Conservation (phyloP, 1,140 invertebrate genomes). For the Bombus vancouverensis region DNA sequence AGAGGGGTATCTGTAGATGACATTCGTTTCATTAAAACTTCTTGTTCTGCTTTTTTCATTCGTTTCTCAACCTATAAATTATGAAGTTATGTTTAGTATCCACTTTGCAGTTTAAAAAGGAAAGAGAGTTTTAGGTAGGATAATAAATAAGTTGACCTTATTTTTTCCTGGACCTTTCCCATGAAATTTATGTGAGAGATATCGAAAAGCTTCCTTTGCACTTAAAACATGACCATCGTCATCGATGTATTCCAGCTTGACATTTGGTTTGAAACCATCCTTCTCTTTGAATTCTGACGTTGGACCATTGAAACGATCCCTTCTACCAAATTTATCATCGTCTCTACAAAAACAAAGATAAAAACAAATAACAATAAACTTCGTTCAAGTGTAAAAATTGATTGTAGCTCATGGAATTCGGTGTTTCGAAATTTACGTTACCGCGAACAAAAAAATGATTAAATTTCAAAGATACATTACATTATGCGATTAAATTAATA, state of each 20-base stretch:
- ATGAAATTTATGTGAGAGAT: constrained; percentile 98
- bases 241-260: constrained; percentile 99
- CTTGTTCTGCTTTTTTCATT: constrained; percentile 97
- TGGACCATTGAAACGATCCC: constrained; percentile 93
- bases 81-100: neutral
- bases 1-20: constrained; percentile 99
- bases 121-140: neutral
- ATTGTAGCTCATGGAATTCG: constrained; percentile 55
- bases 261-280: constrained; percentile 95
- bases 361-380: constrained; percentile 7
- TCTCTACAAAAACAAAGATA: constrained; percentile 84
- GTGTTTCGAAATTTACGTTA: constrained; percentile 60
- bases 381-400: neutral
- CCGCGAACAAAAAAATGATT: constrained; percentile 15
- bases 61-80: constrained; percentile 91
- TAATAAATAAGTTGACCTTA: constrained; percentile 85
- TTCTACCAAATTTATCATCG: constrained; percentile 90
- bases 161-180: constrained; percentile 99
- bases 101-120: neutral
- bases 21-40: constrained; percentile 99
- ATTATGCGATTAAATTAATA: constrained; percentile 61
- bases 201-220: constrained; percentile 98
- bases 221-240: constrained; percentile 95
- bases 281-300: constrained; percentile 97
- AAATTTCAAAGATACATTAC: constrained; percentile 53